Evolutionary conservation across 2,888 invertebrate species (phyloP).

Genomic region (Lysandra bellargus): DNA sequence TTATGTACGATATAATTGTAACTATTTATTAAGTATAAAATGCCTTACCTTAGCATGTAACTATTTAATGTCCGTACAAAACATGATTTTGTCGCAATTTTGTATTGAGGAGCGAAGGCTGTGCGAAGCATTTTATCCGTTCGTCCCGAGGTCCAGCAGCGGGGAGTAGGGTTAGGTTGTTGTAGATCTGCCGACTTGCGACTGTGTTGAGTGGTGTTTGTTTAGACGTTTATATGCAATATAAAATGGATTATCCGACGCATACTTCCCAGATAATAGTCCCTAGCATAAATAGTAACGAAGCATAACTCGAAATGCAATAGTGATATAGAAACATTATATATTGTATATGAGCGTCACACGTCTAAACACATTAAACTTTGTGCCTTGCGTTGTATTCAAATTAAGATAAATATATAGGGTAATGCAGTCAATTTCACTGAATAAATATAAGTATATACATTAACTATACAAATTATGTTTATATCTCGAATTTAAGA

Average conservation of each 20-base stretch:
- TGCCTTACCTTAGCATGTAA: slow-evolving; percentile 67
- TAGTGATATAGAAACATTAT: neutral
- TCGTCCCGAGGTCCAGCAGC: slow-evolving; percentile 47
- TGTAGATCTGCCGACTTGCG: slow-evolving; percentile 64
- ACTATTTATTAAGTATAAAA: slow-evolving; percentile 72
- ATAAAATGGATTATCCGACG: neutral
- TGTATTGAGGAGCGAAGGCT: slow-evolving; percentile 56
- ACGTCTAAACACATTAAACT: slow-evolving; percentile 48
- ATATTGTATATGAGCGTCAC: slow-evolving; percentile 10
- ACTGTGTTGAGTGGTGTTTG: slow-evolving; percentile 52
- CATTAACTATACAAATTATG: slow-evolving; percentile 58
- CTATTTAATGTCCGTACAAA: slow-evolving; percentile 57
- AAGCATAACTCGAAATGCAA: slow-evolving; percentile 1
- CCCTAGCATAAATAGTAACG: slow-evolving; percentile 6
- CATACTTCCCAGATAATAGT: neutral
- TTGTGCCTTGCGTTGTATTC: slow-evolving; percentile 77
- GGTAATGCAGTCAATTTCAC: slow-evolving; percentile 75
- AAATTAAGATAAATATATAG: slow-evolving; percentile 60
- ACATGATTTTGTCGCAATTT: slow-evolving; percentile 51
- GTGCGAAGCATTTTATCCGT: slow-evolving; percentile 69
- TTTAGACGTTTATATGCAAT: slow-evolving; percentile 45
- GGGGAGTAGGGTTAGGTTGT: slow-evolving; percentile 40
- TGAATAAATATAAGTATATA: slow-evolving; percentile 63
- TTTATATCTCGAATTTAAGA: slow-evolving; percentile 73
- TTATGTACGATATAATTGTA: slow-evolving; percentile 65